Base-by-base conservation (phyloP, 2,113 vertebrate species). In the Patagioenas fasciata region DNA sequence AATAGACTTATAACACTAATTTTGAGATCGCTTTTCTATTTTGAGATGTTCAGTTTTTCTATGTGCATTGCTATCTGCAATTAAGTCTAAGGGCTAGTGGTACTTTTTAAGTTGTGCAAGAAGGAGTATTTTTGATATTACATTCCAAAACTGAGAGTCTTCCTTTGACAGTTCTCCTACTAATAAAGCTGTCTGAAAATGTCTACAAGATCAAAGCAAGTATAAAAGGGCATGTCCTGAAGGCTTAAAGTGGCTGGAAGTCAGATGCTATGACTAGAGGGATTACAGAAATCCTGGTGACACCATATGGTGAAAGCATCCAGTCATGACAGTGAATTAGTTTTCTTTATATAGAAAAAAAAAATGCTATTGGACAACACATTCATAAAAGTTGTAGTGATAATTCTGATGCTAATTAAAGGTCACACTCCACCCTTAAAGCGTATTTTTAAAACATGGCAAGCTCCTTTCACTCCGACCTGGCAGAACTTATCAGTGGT, bases 401-500 rank as follows among this genome's bases (percentile, higher is more conserved):
- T 92, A 81, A 75, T 80, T 89, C 61, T 70, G 31, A 58, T 91
- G 19, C 50, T 89, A 89, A 80, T 94, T 94, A 83, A 85, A 87
- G 60, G 32, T 64, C 51, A 78, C n/a, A 74, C 38, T 72, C 51
- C 9, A 40, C 85, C 93, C 42, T 69, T 69, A 71, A 67, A 81
- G 16, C 10, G 3, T 74, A 44, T 40, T 57, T 71, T 93, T 85
- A 74, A 74, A 54, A 15, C 44, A 47, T 7, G 2, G 36, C 0
- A 0, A 96, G 60, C 16, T 94, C 67, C n/a, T 88, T 11, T 6
- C 36, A 66, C 62, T 85, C 69, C 58, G 70, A 56, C 9, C 8
- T 67, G 32, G 36, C 31, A 51, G 84, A 95, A 58, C 13, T 69
- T 71, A 44, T 9, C 54, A 48, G 66, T 42, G 18, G 29, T 58